Evolutionary conservation across 2,797 vertebrate genomes (phyloP).

Genomic region (Typhlichthys subterraneus): DNA sequence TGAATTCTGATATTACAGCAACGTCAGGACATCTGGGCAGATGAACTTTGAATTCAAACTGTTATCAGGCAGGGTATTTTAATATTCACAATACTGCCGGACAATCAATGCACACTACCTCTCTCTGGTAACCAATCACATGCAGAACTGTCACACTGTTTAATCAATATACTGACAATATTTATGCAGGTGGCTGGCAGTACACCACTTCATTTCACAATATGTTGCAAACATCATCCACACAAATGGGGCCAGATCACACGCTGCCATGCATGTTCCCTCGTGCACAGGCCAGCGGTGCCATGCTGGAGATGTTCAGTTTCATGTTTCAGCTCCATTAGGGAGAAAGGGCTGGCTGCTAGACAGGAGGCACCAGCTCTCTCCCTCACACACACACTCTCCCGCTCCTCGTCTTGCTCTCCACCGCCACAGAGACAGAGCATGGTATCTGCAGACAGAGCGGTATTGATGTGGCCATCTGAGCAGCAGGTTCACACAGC

Average conservation of each 20-base stretch:
- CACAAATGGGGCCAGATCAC: too few species aligned
- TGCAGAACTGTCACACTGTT: too few species aligned
- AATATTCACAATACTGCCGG: background rate
- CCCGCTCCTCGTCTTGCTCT: conserved; percentile 2
- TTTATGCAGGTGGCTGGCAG: background rate
- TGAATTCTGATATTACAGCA: too few species aligned
- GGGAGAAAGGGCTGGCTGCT: conserved; percentile 47
- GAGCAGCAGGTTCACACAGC: conserved; percentile 22
- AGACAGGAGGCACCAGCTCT: conserved; percentile 61
- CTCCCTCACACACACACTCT: conserved; percentile 14
- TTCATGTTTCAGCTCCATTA: conserved; percentile 74
- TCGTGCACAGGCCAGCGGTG: background rate
- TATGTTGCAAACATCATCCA: background rate
- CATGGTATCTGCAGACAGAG: conserved; percentile 67
- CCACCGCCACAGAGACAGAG: conserved; percentile 31
- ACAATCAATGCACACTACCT: too few species aligned
- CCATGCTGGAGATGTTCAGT: conserved; percentile 62
- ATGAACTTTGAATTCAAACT: background rate
- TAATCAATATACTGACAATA: background rate
- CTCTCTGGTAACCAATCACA: too few species aligned
- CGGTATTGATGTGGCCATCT: conserved; percentile 63
- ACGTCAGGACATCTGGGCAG: too few species aligned
- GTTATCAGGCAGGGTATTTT: background rate
- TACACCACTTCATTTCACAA: background rate
- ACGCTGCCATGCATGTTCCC: too few species aligned